Evolutionary conservation across 1,140 invertebrate genomes (phyloP), one percentile per base, ranked within the genome.

Genomic region (Monochamus saltuarius): DNA sequence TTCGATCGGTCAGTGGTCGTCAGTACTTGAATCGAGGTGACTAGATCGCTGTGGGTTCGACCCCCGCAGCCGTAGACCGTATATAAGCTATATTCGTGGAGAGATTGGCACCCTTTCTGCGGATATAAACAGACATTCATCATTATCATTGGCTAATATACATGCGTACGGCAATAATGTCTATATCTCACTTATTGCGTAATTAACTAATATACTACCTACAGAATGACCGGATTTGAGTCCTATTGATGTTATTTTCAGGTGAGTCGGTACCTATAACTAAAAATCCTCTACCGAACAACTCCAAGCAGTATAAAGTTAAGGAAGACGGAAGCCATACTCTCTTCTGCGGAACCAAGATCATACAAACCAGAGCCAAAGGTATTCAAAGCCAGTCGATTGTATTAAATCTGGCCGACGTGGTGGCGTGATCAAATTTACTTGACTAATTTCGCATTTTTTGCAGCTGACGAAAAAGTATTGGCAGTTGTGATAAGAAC

Each of bases 311-410:
- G 11, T 93, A 91, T 69, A 83, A 89, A 65, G 79, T 85, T 13
- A 91, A 89, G 73, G 91, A 95, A 64, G 94, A 98, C 75, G 85
- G 87, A 0, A 85, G 89, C 34, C 92, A 97, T 71, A 92, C 92
- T 0, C 78, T 99, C 0, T 99, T 92, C 74, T 95, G 92, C 77
- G 97, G 97, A 0, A 99, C 97, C 0, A 85, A 89, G 70, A 87
- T 99, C 9, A 91, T 99, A 62, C 97, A 99, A 78, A 98, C 95
- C 0, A 82, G 96, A 64, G 96, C 92, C 75, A 94, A 91, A 75
- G 89, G 87, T 47, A 88, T 9, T 11, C 45, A 3, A 16, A 16
- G 45, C 45, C 29, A 14, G 11, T 13, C 7, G 13, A 10, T 40
- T 39, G 34, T 2, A 39, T 14, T 43, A 58, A 10, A 1, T 34